Conservation (phyloP, 1,140 invertebrate species). For the Philopotamus ludificatus region DNA sequence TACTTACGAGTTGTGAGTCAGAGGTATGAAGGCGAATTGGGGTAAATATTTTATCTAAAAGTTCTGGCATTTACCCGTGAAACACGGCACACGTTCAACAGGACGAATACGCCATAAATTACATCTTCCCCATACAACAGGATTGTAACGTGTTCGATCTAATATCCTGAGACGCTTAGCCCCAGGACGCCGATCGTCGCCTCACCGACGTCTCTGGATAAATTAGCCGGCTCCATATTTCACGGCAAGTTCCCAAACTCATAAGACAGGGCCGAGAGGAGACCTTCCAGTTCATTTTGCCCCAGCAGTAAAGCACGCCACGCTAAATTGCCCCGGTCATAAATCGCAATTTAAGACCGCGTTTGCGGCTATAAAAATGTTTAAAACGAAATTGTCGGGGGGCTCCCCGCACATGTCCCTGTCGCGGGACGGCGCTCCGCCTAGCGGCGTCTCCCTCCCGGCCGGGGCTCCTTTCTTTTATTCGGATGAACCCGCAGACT, state of each 20-base stretch:
- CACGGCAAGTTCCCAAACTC: slow-evolving; percentile 26
- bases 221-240: slow-evolving; percentile 28
- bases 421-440: not conserved
- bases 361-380: slow-evolving; percentile 38
- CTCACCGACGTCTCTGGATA: too few species aligned
- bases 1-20: too few species aligned
- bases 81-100: too few species aligned
- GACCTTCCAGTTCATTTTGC: slow-evolving; percentile 27
- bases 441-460: not conserved
- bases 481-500: slow-evolving; percentile 19
- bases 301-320: slow-evolving; percentile 21
- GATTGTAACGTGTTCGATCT: too few species aligned
- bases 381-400: slow-evolving; percentile 30
- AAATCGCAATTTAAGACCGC: slow-evolving; percentile 41
- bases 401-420: not conserved
- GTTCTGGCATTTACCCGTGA: too few species aligned
- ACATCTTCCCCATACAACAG: too few species aligned
- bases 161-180: too few species aligned
- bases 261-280: slow-evolving; percentile 26
- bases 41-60: too few species aligned
- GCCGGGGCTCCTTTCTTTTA: not conserved
- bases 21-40: too few species aligned
- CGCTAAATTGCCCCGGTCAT: slow-evolving; percentile 38
- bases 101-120: too few species aligned
- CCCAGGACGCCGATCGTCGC: too few species aligned